Conservation (phyloP, 2,888 invertebrate species). For the Apantesis nais region DNA sequence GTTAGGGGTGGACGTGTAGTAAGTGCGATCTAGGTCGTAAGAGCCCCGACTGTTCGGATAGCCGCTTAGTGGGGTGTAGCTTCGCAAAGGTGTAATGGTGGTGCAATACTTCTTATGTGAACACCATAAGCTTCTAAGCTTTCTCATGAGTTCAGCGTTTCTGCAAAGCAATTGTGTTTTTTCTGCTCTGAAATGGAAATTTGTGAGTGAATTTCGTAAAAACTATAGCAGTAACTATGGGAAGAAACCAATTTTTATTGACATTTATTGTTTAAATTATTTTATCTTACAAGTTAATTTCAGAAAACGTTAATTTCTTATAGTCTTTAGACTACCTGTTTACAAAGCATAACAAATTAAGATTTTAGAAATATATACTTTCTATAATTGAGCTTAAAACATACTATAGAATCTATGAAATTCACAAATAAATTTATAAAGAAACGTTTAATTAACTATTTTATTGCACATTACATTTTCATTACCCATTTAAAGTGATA, state of each 20-base stretch:
- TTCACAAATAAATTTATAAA: not conserved
- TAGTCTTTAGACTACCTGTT: not conserved
- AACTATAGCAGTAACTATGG: conserved; percentile 7
- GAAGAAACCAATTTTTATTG: not conserved
- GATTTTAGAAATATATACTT: not conserved
- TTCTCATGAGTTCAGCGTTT: conserved; percentile 87
- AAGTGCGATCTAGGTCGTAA: conserved; percentile 79
- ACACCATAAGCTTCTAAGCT: conserved; percentile 86
- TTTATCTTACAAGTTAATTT: not conserved
- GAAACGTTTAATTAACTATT: conserved; percentile 38
- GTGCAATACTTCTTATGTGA: conserved; percentile 87
- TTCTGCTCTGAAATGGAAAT: conserved; percentile 86
- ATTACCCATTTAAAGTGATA: conserved; percentile 66
- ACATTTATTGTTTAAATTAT: not conserved
- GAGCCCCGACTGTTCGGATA: conserved; percentile 78
- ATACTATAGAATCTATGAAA: not conserved
- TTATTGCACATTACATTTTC: conserved; percentile 67
- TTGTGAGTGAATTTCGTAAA: conserved; percentile 41
- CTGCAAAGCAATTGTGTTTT: conserved; percentile 86
- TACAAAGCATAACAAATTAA: not conserved
- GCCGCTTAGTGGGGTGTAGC: conserved; percentile 76
- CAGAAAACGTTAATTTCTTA: not conserved
- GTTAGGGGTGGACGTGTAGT: conserved; percentile 74
- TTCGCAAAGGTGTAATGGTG: conserved; percentile 70
- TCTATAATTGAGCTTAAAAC: not conserved